Percentiles rank a stretch among this genome's conserved stretches.
These are phyloP conservation scores for Delichon dasypus DNA, from an alignment of 2,797 vertebrate genomes.

Conservation along the genomic window DNA sequence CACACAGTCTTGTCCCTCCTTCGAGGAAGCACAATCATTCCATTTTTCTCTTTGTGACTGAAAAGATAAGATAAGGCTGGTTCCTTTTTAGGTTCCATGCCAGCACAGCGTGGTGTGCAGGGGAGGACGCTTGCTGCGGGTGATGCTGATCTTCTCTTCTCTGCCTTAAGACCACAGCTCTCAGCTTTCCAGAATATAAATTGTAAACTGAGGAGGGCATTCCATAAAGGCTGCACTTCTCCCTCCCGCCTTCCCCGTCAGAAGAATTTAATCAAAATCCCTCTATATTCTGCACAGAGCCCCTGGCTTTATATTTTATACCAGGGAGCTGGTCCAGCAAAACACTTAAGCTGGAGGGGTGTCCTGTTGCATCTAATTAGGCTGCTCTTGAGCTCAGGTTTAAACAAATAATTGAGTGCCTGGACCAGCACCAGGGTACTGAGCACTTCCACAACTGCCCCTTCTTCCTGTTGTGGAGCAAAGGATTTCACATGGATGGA, in stretches of 20 bases:
- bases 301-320: neutral
- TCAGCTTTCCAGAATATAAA: neutral
- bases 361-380: neutral
- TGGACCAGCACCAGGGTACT: neutral
- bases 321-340: neutral
- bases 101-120: neutral
- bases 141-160: neutral
- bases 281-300: neutral
- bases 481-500: neutral
- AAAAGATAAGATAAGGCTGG: neutral
- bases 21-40: neutral
- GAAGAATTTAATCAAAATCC: constrained; percentile 28
- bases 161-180: neutral
- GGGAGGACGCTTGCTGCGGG: neutral
- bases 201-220: neutral
- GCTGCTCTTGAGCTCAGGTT: neutral
- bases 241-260: neutral
- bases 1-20: neutral
- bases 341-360: neutral
- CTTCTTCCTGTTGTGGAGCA: neutral
- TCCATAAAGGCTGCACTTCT: neutral
- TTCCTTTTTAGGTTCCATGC: neutral
- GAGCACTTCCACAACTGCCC: neutral
- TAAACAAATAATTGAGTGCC: neutral
- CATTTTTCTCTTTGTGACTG: neutral